phyloP scores from a whole-genome alignment of 2,888 invertebrate species.

The Hydroisotoma schaefferi region DNA sequence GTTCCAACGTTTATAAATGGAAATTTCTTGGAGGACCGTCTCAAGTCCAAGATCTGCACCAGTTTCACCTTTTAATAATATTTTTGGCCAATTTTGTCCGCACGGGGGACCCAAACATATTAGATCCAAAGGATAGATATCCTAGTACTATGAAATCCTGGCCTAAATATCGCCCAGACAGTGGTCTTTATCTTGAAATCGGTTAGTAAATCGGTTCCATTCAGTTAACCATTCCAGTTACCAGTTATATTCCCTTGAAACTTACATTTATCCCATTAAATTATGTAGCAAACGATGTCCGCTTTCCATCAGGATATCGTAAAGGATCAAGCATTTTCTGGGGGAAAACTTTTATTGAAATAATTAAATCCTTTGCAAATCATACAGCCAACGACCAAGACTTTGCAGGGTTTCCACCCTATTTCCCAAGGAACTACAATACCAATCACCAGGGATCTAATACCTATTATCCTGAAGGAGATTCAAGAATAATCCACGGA shows the following conservation, averaged over 20 bases:
- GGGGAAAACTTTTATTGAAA: conserved; percentile 32
- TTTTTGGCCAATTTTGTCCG: conserved; percentile 43
- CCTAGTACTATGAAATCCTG: conserved; percentile 31
- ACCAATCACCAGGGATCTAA: background rate
- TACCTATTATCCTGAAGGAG: background rate
- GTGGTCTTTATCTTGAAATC: conserved; percentile 41
- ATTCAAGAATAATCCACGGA: background rate
- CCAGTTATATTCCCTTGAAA: background rate
- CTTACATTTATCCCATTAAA: background rate
- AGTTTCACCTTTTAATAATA: conserved; percentile 41
- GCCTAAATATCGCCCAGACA: conserved; percentile 37
- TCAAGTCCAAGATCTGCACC: conserved; percentile 25
- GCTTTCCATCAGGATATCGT: conserved; percentile 38
- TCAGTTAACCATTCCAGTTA: background rate
- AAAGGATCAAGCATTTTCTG: conserved; percentile 34
- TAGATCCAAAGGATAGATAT: conserved; percentile 33
- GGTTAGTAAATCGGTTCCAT: conserved; percentile 22
- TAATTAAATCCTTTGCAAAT: conserved; percentile 38
- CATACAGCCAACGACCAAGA: conserved; percentile 11
- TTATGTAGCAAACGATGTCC: conserved; percentile 36
- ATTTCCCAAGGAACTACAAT: conserved; percentile 11
- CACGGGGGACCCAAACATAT: conserved; percentile 44
- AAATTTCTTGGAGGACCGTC: conserved; percentile 25
- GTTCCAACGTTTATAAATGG: conserved; percentile 44
- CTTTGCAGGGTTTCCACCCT: conserved; percentile 20